Evolutionary conservation across 2,113 vertebrate genomes (phyloP), one percentile per base, ranked within the genome.

Genomic region (Pteropus alecto): DNA sequence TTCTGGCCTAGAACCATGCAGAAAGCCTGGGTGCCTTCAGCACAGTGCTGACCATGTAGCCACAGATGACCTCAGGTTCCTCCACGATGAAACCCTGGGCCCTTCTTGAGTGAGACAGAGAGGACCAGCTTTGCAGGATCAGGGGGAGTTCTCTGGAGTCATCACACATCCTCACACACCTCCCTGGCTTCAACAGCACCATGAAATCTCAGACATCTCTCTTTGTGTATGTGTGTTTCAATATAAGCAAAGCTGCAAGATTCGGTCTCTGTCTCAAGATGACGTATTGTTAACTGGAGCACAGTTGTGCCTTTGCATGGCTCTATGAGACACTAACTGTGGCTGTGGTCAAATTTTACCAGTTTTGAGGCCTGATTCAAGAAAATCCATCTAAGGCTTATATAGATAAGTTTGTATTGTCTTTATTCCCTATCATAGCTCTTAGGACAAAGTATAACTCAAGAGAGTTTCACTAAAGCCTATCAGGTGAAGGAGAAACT

Each of bases 21-120:
- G 28, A 16, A 7, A 2, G 4, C 33, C 43, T 19, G 0, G 0
- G 2, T 24, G 18, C 38, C 26, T 56, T 26, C 35, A 38, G 54
- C 4, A 56, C n/a, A 61, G 21, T 21, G 74, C 79, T 83, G 51
- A 22, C 33, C 30, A 7, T 2, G 13, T 6, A 24, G 43, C 46
- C 63, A 46, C 22, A 43, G 91, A 3, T 7, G 11, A 58, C 30
- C 6, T 10, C 1, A 2, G 38, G 56, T 7, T 18, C 15, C 10
- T 58, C 21, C 12, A 14, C 1, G 54, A 38, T 5, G 30, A 51
- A 71, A 58, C 26, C n/a, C 21, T 38, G 6, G 19, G 22, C 15
- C 35, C 46, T 77, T 12, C 60, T 56, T 22, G 28, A 48, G 26
- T 38, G 46, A 21, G 38, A 63, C 5, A 15, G 38, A 24, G 33